Conservation (phyloP, 2,113 vertebrate genomes). For the Polypterus bichir region DNA sequence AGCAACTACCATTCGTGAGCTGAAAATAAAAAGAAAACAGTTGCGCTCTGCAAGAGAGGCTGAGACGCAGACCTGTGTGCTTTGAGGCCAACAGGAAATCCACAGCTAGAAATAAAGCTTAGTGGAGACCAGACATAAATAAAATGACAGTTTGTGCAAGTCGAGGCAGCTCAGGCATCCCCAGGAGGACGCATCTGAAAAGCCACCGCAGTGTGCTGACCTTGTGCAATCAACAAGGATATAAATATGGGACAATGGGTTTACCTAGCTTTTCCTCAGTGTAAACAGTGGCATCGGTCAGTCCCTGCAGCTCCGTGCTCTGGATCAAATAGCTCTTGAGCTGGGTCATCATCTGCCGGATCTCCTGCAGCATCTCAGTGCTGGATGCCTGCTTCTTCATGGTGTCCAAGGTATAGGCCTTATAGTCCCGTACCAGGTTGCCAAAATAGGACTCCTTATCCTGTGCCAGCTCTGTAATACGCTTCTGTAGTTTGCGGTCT, state of each 20-base stretch:
- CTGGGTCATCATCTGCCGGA: conserved; percentile 93
- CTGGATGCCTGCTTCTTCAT: conserved; percentile 75
- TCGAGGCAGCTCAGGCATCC: neutral
- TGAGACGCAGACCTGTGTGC: no score
- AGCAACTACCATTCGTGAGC: no score
- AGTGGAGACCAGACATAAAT: no score
- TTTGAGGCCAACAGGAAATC: no score
- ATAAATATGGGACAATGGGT: conserved; percentile 9
- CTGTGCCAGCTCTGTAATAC: conserved; percentile 76
- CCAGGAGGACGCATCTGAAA: neutral
- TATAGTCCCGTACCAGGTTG: conserved; percentile 79
- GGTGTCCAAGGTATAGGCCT: conserved; percentile 79
- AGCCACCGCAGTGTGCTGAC: neutral
- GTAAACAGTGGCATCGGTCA: conserved; percentile 58
- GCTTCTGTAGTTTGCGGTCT: conserved; percentile 77
- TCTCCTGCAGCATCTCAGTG: conserved; percentile 92
- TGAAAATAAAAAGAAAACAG: no score
- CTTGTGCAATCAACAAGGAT: neutral
- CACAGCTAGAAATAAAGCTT: no score
- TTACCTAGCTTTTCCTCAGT: conserved; percentile 63
- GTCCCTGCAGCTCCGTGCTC: conserved; percentile 71
- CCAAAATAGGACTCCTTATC: conserved; percentile 84
- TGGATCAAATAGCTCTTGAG: conserved; percentile 94
- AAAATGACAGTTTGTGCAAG: no score
- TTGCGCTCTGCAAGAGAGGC: no score